Percentiles rank a stretch among this genome's conserved stretches.
phyloP scores from a whole-genome alignment of 2,888 invertebrate species.

The Helobdella robusta region DNA sequence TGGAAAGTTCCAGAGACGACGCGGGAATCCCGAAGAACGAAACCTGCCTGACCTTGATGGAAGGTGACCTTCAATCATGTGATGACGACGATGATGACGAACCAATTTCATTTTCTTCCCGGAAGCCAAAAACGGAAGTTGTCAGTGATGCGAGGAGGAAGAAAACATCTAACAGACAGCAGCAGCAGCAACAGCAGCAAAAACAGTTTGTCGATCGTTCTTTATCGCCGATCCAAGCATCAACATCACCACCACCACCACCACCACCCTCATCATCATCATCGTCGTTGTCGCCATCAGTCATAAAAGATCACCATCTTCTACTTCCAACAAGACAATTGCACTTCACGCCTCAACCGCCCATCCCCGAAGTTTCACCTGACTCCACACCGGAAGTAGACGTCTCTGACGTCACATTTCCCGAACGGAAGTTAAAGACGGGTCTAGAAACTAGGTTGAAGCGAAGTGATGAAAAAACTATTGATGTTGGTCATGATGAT shows the following conservation, averaged over 20 bases:
- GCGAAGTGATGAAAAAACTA: too few species aligned
- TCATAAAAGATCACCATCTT: slow-evolving; percentile 15
- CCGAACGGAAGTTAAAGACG: too few species aligned
- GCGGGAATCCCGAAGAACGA: slow-evolving; percentile 24
- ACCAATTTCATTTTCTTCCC: slow-evolving; percentile 6
- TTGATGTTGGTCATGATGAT: too few species aligned
- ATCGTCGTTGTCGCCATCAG: background rate
- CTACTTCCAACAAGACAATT: slow-evolving; percentile 9
- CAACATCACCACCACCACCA: too few species aligned
- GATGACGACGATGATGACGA: slow-evolving; percentile 1
- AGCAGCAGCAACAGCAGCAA: background rate
- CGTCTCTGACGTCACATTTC: background rate
- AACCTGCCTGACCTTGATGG: slow-evolving; percentile 25
- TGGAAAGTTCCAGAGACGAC: slow-evolving; percentile 4
- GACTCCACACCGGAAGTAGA: slow-evolving; percentile 21
- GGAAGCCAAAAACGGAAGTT: background rate
- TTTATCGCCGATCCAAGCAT: too few species aligned
- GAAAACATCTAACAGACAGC: background rate
- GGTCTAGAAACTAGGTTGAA: too few species aligned
- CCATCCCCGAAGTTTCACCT: slow-evolving; percentile 19
- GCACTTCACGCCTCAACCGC: slow-evolving; percentile 16
- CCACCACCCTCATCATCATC: background rate
- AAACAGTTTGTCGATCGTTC: too few species aligned
- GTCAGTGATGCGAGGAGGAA: background rate
- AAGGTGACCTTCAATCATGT: background rate